phyloP scores from a whole-genome alignment of 1,140 invertebrate genomes.

The Bombus polaris region DNA sequence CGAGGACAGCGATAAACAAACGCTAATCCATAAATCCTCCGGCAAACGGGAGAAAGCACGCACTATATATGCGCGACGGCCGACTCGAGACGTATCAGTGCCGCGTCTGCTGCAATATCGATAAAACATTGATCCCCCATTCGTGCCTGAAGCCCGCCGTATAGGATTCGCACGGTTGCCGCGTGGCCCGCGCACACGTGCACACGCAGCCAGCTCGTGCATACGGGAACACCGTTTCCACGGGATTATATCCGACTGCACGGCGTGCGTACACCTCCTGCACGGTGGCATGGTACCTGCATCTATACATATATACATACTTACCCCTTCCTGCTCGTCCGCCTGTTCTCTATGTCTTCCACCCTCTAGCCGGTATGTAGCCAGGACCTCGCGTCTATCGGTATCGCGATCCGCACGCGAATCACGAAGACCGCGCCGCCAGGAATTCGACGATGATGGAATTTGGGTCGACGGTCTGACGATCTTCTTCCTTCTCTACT shows the following conservation, averaged over 20 bases:
- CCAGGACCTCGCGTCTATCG: conserved; percentile 30
- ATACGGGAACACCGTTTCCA: conserved; percentile 64
- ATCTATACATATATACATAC: conserved; percentile 12
- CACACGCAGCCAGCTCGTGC: conserved; percentile 50
- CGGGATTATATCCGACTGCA: conserved; percentile 65
- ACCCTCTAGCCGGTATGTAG: not conserved
- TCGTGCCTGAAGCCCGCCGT: conserved; percentile 72
- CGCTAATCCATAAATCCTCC: conserved; percentile 75
- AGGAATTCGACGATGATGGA: conserved; percentile 64
- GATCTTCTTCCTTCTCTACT: not conserved
- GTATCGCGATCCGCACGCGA: conserved; percentile 66
- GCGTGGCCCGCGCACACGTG: conserved; percentile 35
- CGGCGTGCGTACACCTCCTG: conserved; percentile 57
- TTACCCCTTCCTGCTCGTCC: not conserved
- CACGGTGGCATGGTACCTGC: conserved; percentile 36
- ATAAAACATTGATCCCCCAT: conserved; percentile 78
- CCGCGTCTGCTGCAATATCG: conserved; percentile 75
- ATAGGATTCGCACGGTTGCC: conserved; percentile 71
- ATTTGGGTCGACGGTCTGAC: conserved; percentile 60
- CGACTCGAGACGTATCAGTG: conserved; percentile 70
- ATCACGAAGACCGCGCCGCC: conserved; percentile 51
- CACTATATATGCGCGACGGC: conserved; percentile 65
- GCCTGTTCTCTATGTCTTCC: not conserved
- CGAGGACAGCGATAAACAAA: conserved; percentile 73
- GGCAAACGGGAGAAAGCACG: conserved; percentile 73